Conservation (phyloP, 2,888 invertebrate species). For the Drosophila emarginata region DNA sequence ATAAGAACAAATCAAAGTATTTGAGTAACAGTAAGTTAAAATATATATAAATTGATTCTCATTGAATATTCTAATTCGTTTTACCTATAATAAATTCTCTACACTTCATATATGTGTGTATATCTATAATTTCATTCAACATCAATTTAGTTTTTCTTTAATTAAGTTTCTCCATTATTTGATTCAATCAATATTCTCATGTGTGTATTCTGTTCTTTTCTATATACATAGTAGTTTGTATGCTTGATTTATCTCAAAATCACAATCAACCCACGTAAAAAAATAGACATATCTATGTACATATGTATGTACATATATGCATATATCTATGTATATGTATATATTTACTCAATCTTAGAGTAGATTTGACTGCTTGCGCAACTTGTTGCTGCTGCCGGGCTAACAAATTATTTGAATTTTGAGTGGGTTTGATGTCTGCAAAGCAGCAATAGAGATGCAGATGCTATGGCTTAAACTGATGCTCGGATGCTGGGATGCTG, state of each 20-base stretch:
- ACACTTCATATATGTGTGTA: not conserved
- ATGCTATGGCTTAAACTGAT: slow-evolving; percentile 21
- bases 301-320: not conserved
- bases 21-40: too few species aligned
- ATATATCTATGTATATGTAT: slow-evolving; percentile 23
- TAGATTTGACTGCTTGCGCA: slow-evolving; percentile 42
- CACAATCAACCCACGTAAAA: slow-evolving; percentile 55
- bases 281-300: not conserved
- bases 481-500: not conserved
- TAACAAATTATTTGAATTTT: slow-evolving; percentile 54
- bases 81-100: not conserved
- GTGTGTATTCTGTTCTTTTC: slow-evolving; percentile 7
- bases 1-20: not conserved
- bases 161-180: slow-evolving; percentile 3
- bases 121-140: not conserved
- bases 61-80: not conserved
- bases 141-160: slow-evolving; percentile 3
- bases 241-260: slow-evolving; percentile 46
- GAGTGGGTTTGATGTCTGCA: slow-evolving; percentile 65
- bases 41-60: not conserved
- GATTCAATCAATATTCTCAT: slow-evolving; percentile 40
- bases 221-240: not conserved
- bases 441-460: slow-evolving; percentile 49
- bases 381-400: slow-evolving; percentile 62
- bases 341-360: slow-evolving; percentile 41